Conservation (phyloP, 2,113 vertebrate species). For the Ophthalmolycus amberensis region DNA sequence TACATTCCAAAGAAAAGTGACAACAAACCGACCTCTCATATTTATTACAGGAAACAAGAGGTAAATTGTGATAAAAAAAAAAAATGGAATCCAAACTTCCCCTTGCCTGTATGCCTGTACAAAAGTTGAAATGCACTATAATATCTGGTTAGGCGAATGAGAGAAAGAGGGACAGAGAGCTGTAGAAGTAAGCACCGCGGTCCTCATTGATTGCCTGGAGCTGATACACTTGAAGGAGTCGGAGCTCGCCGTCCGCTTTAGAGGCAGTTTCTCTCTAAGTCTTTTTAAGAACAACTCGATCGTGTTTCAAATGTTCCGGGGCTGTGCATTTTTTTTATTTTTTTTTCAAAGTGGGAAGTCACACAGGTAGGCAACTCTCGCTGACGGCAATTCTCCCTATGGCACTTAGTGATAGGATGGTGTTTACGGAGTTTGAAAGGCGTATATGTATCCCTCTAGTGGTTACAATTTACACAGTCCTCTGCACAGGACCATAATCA, state of each 20-base stretch:
- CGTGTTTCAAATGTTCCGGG: conserved; percentile 82
- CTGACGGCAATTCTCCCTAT: conserved; percentile 82
- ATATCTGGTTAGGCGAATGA: conserved; percentile 68
- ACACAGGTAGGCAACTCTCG: conserved; percentile 89
- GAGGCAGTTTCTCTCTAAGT: conserved; percentile 81
- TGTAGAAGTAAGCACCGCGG: conserved; percentile 79
- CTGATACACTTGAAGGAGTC: conserved; percentile 77
- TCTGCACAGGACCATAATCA: conserved; percentile 30
- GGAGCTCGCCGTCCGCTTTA: conserved; percentile 75
- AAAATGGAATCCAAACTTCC: conserved; percentile 75
- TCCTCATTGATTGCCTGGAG: conserved; percentile 82
- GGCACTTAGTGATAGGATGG: conserved; percentile 87
- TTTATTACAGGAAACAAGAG: conserved; percentile 72
- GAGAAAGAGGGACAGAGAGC: conserved; percentile 68
- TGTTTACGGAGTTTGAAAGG: conserved; percentile 82
- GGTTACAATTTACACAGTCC: conserved; percentile 86
- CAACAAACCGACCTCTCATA: conserved; percentile 78
- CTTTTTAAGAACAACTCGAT: conserved; percentile 79
- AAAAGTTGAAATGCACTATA: conserved; percentile 81
- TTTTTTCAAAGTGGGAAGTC: conserved; percentile 83
- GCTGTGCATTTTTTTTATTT: conserved; percentile 45
- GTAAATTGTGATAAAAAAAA: conserved; percentile 23
- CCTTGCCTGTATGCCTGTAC: conserved; percentile 54
- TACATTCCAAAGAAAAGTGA: conserved; percentile 78
- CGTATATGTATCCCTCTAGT: conserved; percentile 96